phyloP scores from a whole-genome alignment of 2,797 vertebrate species.

The Pantherophis vulpinus region DNA sequence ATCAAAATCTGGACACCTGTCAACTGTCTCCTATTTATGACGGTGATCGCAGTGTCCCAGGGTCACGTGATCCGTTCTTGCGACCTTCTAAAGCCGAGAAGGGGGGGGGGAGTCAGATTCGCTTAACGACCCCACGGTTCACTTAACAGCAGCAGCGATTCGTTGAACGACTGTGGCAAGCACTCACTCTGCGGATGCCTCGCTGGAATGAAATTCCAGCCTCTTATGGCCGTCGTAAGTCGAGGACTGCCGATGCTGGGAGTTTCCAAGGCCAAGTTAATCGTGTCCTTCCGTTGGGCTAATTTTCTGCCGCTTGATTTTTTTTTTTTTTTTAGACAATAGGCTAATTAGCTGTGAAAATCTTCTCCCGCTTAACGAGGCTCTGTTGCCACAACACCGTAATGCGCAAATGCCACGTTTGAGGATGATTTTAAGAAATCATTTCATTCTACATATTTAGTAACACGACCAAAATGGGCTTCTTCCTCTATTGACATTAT shows the following conservation, averaged over 20 bases:
- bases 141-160: too few species aligned
- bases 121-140: too few species aligned
- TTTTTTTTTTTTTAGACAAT: neutral
- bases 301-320: neutral
- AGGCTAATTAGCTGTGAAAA: neutral
- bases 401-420: neutral
- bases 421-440: neutral
- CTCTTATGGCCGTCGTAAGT: too few species aligned
- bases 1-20: too few species aligned
- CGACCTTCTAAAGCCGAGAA: too few species aligned
- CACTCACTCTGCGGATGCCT: too few species aligned
- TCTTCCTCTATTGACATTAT: neutral
- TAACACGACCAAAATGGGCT: neutral
- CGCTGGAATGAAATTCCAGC: too few species aligned
- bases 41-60: too few species aligned
- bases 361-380: neutral
- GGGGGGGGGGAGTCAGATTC: fast-evolving
- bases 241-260: too few species aligned
- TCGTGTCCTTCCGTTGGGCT: neutral
- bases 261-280: neutral
- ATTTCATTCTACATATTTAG: neutral
- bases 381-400: neutral
- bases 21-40: too few species aligned
- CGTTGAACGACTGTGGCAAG: too few species aligned
- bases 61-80: too few species aligned